Base-by-base conservation (phyloP, 2,888 invertebrate species). In the Axea sp. region DNA sequence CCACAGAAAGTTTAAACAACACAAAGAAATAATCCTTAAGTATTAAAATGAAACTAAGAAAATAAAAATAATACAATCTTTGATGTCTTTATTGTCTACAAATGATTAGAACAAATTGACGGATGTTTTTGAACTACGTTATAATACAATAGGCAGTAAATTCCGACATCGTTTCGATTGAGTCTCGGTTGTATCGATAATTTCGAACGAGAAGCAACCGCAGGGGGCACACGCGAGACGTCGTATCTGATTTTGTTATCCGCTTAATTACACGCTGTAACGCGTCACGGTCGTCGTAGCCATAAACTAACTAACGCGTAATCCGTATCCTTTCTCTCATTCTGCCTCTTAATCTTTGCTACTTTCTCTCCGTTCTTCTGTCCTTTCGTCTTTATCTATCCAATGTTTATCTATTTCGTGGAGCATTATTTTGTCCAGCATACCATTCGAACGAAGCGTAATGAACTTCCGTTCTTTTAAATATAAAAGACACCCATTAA, bases 181-280 rank as follows among this genome's bases (percentile, higher is more conserved):
- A 75, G 51, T 59, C 39, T 64, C 57, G 64, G 28, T 30, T 11
- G 77, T 77, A 77, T 76, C 77, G 80, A 81, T 81, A 74, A 64
- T 73, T 60, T 67, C 28, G 41, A 57, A 51, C 53, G 69, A 73
- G 77, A 71, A 76, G 71, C 75, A 73, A 59, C 80, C 76, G 76
- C 77, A 71, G 79, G 82, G 80, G 80, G 80, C 75, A 76, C 82
- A 82, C 80, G 81, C 82, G 78, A 82, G 78, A 81, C 80, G 80
- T 84, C 83, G 78, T 84, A 84, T 84, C 84, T 84, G 84, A 84
- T 84, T 84, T 83, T 83, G 84, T 84, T 84, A 84, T 81, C 81
- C 84, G 84, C 83, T 84, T 84, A 84, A 84, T 84, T 84, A 84
- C 84, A 83, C 83, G 83, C 82, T 80, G 84, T 82, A 84, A 80